Conservation (phyloP, 2,888 invertebrate genomes). For the Archaeoteleia sp. region DNA sequence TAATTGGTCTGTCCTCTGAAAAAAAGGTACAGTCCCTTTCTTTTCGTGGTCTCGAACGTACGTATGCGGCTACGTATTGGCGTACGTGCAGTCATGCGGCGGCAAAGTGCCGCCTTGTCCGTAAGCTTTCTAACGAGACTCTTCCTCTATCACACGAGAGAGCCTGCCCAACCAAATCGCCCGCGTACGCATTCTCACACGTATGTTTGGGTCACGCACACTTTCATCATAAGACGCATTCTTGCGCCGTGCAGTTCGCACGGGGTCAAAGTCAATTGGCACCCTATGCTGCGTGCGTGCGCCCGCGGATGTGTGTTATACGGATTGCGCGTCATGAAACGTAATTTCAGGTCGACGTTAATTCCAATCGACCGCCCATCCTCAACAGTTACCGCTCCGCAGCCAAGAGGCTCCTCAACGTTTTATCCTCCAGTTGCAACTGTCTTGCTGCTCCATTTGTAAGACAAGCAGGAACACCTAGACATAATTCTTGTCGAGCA, state of each 20-base stretch:
- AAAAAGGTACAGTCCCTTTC: not conserved
- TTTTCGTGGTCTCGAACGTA: conserved; percentile 2
- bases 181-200: conserved; percentile 15
- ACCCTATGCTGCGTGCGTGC: conserved; percentile 6
- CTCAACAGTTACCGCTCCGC: conserved; percentile 2
- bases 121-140: conserved; percentile 20
- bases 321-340: conserved; percentile 13
- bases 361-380: conserved; percentile 3
- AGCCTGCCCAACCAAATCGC: conserved; percentile 12
- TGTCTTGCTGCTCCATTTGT: too few relatives aligned
- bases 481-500: too few relatives aligned
- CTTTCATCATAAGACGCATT: conserved; percentile 7
- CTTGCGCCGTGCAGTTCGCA: conserved; percentile 16
- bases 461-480: too few relatives aligned
- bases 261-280: conserved; percentile 30
- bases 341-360: conserved; percentile 16
- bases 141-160: conserved; percentile 16
- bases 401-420: too few relatives aligned
- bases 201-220: conserved; percentile 6
- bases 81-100: conserved; percentile 4
- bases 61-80: conserved; percentile 4
- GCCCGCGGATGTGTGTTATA: conserved; percentile 14
- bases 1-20: not conserved
- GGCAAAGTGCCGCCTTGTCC: conserved; percentile 13
- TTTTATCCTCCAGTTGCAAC: too few relatives aligned